Evolutionary conservation across 2,888 invertebrate species (phyloP), one percentile per base, ranked within the genome.

Genomic region (Dicycla oo): DNA sequence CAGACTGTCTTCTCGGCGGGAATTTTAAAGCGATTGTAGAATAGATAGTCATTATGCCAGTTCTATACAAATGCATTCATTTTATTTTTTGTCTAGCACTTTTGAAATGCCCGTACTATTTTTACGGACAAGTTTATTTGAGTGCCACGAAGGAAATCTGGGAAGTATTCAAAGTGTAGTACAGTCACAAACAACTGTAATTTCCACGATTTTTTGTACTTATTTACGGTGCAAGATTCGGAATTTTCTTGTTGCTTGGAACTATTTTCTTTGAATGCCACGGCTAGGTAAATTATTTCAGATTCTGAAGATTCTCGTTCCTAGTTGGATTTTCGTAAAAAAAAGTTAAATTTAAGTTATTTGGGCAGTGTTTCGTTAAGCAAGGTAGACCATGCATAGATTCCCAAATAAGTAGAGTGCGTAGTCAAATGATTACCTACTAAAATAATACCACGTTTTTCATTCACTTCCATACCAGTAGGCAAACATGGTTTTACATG

Each of bases 21-120:
- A 84, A 85, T 84, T 88, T 83, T 84, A 82, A 84, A 86, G 82
- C 81, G 81, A 84, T 86, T 83, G 40, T 66, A 58, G 56, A 53
- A 82, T 64, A 72, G 68, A 65, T 67, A 73, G 49, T 69, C 45
- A 83, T 76, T 81, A n/a, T 75, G 74, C 51, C 45, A 64, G 49
- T 62, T 79, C 63, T 70, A 69, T 73, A 78, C 58, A 74, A 57
- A 66, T 71, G 53, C 69, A 73, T 67, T 71, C 72, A 78, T 82
- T 69, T 82, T 74, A 71, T 78, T 67, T 68, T 61, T 61, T n/a
- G 40, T 69, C 49, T 62, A 58, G 60, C 54, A 56, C 15, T 79
- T 73, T 63, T n/a, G n/a, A 63, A 73, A 66, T 73, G 56, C 20
- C 40, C 7, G 68, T 66, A 54, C 34, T 69, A 56, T 80, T 63